Conservation (phyloP, 1,140 invertebrate genomes). For the Achroia grisella region DNA sequence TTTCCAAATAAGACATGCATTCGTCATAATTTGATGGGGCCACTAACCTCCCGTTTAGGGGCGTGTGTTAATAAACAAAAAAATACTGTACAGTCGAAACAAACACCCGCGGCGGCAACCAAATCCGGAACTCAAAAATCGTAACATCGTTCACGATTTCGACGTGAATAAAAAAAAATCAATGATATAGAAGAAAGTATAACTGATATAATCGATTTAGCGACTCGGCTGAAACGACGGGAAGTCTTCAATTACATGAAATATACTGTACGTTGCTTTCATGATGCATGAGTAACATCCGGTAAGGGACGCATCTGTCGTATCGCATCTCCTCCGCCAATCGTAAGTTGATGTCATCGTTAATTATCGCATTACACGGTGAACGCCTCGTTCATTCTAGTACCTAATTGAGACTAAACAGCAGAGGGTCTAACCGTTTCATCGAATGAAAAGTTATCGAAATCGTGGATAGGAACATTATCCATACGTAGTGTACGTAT, state of each 20-base stretch:
- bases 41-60: slow-evolving; percentile 1
- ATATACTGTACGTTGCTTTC: slow-evolving; percentile 39
- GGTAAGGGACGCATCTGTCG: slow-evolving; percentile 41
- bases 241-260: slow-evolving; percentile 66
- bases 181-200: not conserved
- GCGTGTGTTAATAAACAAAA: not conserved
- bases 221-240: slow-evolving; percentile 27
- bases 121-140: slow-evolving; percentile 2
- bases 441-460: too few species aligned
- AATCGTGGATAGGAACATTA: too few species aligned
- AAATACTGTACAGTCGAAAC: not conserved
- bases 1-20: slow-evolving; percentile 1
- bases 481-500: too few species aligned
- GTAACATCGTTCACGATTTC: too few species aligned
- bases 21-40: slow-evolving; percentile 3
- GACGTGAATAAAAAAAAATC: too few species aligned
- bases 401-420: too few species aligned
- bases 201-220: slow-evolving; percentile 37
- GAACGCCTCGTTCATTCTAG: not conserved
- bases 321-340: slow-evolving; percentile 20
- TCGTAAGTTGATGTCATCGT: slow-evolving; percentile 47
- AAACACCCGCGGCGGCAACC: slow-evolving; percentile 2
- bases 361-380: slow-evolving; percentile 18
- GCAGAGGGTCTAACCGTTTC: too few species aligned
- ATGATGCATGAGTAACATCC: slow-evolving; percentile 58